These are phyloP conservation scores for Mormoops blainvillei DNA, from an alignment of 2,113 vertebrate species.

Conservation along the genomic window DNA sequence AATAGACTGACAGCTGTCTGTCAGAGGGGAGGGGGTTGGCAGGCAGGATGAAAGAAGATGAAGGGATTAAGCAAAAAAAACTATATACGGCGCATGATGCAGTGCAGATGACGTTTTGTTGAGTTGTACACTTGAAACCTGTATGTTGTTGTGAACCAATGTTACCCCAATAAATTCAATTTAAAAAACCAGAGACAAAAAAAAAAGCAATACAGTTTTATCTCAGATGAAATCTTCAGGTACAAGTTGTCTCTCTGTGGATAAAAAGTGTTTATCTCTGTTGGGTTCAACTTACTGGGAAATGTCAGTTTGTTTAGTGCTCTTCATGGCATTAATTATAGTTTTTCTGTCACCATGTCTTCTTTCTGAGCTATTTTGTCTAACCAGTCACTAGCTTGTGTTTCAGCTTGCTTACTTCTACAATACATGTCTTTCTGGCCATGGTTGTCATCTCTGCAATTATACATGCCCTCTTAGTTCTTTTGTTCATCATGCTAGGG, in stretches of 20 bases:
- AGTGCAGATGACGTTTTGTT: neutral
- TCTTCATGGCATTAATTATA: neutral
- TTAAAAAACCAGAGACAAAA: neutral
- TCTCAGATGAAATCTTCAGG: neutral
- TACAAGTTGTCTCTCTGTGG: neutral
- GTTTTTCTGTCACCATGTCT: neutral
- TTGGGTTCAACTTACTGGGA: neutral
- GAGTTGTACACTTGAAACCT: neutral
- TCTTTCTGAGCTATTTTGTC: neutral
- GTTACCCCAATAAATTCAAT: neutral
- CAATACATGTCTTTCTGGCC: too few species aligned
- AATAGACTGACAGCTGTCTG: neutral
- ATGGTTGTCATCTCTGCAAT: neutral
- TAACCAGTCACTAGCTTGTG: neutral
- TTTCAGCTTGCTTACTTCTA: neutral
- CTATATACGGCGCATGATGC: too few species aligned
- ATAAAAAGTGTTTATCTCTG: neutral
- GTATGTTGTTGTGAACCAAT: neutral
- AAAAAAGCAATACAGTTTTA: neutral
- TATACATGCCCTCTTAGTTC: neutral
- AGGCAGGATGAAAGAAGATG: neutral
- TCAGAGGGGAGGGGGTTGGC: neutral
- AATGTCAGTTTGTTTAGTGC: neutral
- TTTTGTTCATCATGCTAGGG: neutral
- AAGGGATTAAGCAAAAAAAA: too few species aligned